These are phyloP conservation scores for Cryptomyrus ogoouensis DNA, from an alignment of 2,113 vertebrate species.

Conservation along the genomic window DNA sequence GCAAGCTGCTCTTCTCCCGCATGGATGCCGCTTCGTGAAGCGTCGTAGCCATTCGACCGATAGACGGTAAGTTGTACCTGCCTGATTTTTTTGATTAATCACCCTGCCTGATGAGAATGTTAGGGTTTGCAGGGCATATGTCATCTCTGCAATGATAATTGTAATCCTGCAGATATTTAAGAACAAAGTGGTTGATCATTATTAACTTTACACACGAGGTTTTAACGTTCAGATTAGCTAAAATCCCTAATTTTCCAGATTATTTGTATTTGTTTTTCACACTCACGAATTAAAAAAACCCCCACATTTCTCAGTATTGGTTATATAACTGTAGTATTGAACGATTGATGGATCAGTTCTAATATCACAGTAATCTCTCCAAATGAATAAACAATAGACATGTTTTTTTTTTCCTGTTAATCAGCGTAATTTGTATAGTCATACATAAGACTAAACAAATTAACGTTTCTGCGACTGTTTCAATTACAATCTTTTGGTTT, in stretches of 20 bases:
- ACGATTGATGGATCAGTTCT: background rate
- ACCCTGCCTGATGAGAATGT: background rate
- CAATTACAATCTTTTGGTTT: no score
- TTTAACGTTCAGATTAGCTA: background rate
- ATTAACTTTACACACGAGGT: background rate
- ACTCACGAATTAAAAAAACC: background rate
- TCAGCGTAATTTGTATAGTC: background rate
- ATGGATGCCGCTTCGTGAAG: background rate
- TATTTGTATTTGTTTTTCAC: background rate
- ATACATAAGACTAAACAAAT: background rate
- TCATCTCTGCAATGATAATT: background rate
- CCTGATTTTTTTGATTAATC: background rate
- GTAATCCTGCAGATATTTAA: background rate
- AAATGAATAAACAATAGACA: background rate
- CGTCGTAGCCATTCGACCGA: background rate
- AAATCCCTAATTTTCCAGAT: background rate
- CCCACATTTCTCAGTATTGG: background rate
- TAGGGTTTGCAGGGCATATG: background rate
- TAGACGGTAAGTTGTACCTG: background rate
- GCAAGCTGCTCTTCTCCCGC: background rate
- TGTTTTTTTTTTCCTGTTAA: background rate
- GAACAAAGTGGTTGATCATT: background rate
- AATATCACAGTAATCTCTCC: background rate
- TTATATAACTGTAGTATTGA: background rate
- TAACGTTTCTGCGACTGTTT: background rate